phyloP scores from a whole-genome alignment of 2,113 vertebrate species.

The Salvator merianae region DNA sequence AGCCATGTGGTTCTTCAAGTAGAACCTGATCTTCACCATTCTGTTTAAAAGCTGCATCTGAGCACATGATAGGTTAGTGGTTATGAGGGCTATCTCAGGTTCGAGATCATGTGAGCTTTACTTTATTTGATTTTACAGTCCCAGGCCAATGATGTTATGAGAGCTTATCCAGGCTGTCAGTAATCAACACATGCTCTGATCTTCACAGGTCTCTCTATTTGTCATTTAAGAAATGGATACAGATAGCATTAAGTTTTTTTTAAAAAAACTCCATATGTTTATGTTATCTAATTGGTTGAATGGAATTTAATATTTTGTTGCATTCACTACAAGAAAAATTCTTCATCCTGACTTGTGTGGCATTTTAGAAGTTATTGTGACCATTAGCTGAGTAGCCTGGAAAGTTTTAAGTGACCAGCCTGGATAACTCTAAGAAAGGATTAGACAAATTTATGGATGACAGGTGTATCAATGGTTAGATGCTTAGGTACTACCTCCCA shows the following conservation, averaged over 20 bases:
- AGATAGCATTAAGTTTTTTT: background rate
- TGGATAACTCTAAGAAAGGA: no score
- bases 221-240: no score
- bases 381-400: slow-evolving; percentile 25
- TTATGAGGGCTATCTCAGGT: background rate
- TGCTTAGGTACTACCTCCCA: no score
- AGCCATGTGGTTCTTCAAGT: no score
- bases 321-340: fast-evolving
- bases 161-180: background rate
- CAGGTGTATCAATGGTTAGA: no score
- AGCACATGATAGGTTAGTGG: background rate
- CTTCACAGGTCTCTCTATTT: background rate
- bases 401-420: no score
- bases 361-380: slow-evolving; percentile 32
- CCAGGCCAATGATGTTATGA: background rate
- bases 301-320: background rate
- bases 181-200: background rate
- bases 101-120: background rate
- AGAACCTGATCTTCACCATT: background rate
- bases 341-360: background rate
- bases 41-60: background rate
- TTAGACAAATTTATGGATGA: no score
- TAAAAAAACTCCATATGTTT: background rate
- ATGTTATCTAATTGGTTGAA: background rate
- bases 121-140: no score